These are phyloP conservation scores for Pelagia noctiluca DNA, from an alignment of 30 jellyfish, hydroid and myxozoan species.

Conservation along the genomic window DNA sequence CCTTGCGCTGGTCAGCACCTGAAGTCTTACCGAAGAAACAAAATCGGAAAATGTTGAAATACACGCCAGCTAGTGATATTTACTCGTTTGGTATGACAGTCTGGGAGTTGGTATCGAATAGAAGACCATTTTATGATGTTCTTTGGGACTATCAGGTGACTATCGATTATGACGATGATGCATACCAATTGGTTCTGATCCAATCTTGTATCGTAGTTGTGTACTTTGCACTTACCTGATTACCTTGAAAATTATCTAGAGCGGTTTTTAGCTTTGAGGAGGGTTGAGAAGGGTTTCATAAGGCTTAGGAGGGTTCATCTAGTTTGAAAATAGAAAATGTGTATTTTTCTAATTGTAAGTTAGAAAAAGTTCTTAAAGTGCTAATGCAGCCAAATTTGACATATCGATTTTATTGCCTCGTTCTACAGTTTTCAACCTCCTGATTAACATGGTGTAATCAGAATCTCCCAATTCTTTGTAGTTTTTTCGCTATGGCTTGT, in stretches of 20 bases:
- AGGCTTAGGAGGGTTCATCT: too few species aligned
- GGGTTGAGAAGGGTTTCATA: not conserved
- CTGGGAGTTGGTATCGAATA: conserved; percentile 74
- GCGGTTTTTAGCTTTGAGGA: too few species aligned
- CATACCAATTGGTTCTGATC: not conserved
- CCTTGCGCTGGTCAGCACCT: conserved; percentile 79
- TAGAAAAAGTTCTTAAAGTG: too few species aligned
- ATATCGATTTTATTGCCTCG: too few species aligned
- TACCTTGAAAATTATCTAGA: too few species aligned
- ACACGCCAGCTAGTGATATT: conserved; percentile 64
- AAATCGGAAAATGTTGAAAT: not conserved
- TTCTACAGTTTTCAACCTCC: too few species aligned
- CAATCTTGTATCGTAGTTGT: not conserved
- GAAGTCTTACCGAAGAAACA: conserved; percentile 41
- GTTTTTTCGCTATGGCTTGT: too few species aligned
- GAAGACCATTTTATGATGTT: conserved; percentile 45
- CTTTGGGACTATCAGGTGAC: conserved; percentile 61
- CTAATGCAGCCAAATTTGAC: too few species aligned
- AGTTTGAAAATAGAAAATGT: too few species aligned
- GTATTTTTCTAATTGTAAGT: too few species aligned
- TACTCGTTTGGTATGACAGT: conserved; percentile 75
- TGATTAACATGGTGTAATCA: too few species aligned
- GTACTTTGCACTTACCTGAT: not conserved
- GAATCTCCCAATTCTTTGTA: too few species aligned
- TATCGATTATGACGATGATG: not conserved